These are phyloP conservation scores for Tyria jacobaeae DNA, from an alignment of 2,888 invertebrate genomes.

Conservation along the genomic window DNA sequence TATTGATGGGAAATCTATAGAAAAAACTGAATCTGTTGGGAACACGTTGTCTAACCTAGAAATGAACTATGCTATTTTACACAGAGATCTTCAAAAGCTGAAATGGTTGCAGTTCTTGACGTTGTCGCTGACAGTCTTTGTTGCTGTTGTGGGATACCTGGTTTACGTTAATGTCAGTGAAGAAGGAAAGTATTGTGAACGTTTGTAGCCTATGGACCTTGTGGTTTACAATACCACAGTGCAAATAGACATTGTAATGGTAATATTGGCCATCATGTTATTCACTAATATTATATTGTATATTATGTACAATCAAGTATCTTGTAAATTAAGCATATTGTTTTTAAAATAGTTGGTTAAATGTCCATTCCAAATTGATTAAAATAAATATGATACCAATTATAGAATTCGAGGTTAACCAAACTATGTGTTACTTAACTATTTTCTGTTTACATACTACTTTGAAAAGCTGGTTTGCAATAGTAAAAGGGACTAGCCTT, in stretches of 20 bases:
- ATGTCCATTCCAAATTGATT: not conserved
- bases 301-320: constrained; percentile 56
- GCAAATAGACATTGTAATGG: constrained; percentile 47
- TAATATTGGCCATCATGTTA: constrained; percentile 50
- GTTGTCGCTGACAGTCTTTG: constrained; percentile 62
- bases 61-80: constrained; percentile 66
- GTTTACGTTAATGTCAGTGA: constrained; percentile 67
- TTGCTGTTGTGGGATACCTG: constrained; percentile 68
- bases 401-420: too few relatives aligned
- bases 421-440: too few relatives aligned
- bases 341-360: not conserved
- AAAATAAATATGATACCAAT: too few relatives aligned
- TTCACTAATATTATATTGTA: constrained; percentile 59
- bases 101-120: constrained; percentile 73
- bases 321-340: constrained; percentile 53
- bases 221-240: constrained; percentile 73
- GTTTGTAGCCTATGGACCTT: constrained; percentile 70
- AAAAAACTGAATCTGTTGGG: constrained; percentile 91
- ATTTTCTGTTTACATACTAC: too few relatives aligned
- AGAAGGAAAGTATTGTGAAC: constrained; percentile 67
- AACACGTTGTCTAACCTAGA: constrained; percentile 86
- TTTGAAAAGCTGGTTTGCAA: too few relatives aligned
- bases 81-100: constrained; percentile 65
- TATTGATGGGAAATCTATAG: constrained; percentile 70
- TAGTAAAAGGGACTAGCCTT: too few relatives aligned